phyloP scores from a whole-genome alignment of 2,797 vertebrate genomes.

The Sebastes matsubarae region DNA sequence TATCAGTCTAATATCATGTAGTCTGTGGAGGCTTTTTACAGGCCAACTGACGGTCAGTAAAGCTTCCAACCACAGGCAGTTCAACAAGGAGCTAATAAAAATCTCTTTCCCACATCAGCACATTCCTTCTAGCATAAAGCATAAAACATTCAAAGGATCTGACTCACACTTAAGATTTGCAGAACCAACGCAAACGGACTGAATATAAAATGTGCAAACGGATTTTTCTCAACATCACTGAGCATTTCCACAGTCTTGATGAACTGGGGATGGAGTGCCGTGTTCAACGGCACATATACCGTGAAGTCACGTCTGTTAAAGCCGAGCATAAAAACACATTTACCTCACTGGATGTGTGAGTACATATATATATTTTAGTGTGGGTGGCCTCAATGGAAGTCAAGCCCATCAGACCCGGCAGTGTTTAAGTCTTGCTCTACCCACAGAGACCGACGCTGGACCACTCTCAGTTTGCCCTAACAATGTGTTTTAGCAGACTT shows the following conservation, averaged over 20 bases:
- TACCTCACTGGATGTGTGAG: too few species aligned
- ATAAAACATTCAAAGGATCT: background rate
- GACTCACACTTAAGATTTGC: background rate
- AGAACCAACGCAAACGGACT: background rate
- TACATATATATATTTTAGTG: background rate
- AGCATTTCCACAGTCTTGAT: background rate
- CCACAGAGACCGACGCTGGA: background rate
- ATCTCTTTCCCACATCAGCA: background rate
- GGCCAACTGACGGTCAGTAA: background rate
- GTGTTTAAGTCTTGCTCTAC: background rate
- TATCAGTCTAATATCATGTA: background rate
- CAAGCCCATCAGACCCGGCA: background rate
- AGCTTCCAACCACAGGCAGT: background rate
- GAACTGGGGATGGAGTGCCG: background rate
- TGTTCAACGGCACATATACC: background rate
- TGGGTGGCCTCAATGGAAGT: background rate
- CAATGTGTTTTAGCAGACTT: background rate
- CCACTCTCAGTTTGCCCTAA: background rate
- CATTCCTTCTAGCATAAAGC: background rate
- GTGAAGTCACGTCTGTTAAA: background rate
- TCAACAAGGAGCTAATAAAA: background rate
- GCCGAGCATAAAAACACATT: too few species aligned
- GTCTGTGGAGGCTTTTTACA: background rate
- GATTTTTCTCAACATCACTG: background rate
- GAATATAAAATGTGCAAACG: background rate